Evolutionary conservation across 2,888 invertebrate genomes (phyloP).

Genomic region (Ligdia adustata): DNA sequence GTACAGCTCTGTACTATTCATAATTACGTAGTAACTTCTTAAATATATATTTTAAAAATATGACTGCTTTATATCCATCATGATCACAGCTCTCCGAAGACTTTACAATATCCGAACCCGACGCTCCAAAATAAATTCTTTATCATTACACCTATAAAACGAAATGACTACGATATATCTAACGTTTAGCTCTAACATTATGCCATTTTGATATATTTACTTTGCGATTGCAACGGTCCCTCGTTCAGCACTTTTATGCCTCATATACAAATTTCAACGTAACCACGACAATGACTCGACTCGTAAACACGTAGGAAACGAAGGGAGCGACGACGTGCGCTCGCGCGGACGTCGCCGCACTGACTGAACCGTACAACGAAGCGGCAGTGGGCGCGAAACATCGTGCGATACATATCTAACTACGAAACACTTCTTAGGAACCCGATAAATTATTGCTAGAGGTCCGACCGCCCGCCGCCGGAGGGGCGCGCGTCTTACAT

Average conservation of each 20-base stretch:
- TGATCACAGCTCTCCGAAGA: constrained; percentile 83
- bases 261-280: constrained; percentile 78
- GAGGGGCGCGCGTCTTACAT: constrained; percentile 71
- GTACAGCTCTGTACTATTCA: constrained; percentile 61
- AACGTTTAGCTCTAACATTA: constrained; percentile 81
- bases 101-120: constrained; percentile 79
- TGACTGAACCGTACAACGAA: too few relatives aligned
- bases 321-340: constrained; percentile 61
- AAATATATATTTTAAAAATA: constrained; percentile 81
- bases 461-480: constrained; percentile 63
- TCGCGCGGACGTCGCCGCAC: too few relatives aligned
- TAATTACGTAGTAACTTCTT: constrained; percentile 81
- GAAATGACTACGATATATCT: constrained; percentile 82
- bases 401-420: constrained; percentile 82
- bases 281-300: constrained; percentile 73
- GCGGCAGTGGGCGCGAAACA: constrained; percentile 81
- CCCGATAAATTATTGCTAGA: constrained; percentile 84
- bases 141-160: constrained; percentile 82
- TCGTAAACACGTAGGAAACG: constrained; percentile 55
- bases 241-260: constrained; percentile 81
- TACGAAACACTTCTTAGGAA: constrained; percentile 83
- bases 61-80: constrained; percentile 83
- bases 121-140: constrained; percentile 83
- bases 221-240: constrained; percentile 84
- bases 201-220: constrained; percentile 83